Evolutionary conservation across 1,140 invertebrate species (phyloP), one percentile per base, ranked within the genome.

Genomic region (Heliothis subflexa): DNA sequence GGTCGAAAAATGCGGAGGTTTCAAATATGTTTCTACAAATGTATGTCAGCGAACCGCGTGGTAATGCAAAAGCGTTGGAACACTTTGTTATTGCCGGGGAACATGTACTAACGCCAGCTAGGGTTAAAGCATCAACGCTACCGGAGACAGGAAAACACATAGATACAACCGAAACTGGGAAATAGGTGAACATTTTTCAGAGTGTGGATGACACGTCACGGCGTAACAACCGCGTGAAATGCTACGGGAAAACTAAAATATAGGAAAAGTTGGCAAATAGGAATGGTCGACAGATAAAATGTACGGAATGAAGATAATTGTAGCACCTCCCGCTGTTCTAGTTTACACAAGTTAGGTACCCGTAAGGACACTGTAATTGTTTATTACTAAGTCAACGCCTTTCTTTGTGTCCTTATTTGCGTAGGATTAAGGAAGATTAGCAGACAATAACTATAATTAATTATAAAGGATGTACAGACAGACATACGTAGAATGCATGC

Each of bases 81-180:
- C 40, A 64, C 47, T 50, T 49, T 68, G 64, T 49, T 68, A 50
- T 50, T 25, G 64, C 47, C 25, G 16, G 18, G 16, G 2, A 45
- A 66, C 62, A 66, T 47, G 62, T 40, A 13, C 7, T 45, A 18
- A 18, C 14, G 7, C 14, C 25, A 13, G 25, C 57, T 47, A 47
- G 40, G 16, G 62, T 66, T 66, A 14, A 18, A 47, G 64, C 47
- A 50, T 68, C 18, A 68, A 68, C 45, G 21, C 18, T 18, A 50
- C 18, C 9, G 47, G 16, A 25, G 47, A 13, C 18, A 14, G 5
- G 49, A 18, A 40, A 62, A 68, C 64, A 40, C 13, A 14, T 28
- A 50, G 45, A 18, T 50, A 68, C 12, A 50, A 28, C 18, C 11
- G 12, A 18, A 25, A 45, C 18, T 47, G 12, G 61, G 61, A 33